Evolutionary conservation across 2,888 invertebrate species (phyloP).

Genomic region (Rugalucina vietnamica): DNA sequence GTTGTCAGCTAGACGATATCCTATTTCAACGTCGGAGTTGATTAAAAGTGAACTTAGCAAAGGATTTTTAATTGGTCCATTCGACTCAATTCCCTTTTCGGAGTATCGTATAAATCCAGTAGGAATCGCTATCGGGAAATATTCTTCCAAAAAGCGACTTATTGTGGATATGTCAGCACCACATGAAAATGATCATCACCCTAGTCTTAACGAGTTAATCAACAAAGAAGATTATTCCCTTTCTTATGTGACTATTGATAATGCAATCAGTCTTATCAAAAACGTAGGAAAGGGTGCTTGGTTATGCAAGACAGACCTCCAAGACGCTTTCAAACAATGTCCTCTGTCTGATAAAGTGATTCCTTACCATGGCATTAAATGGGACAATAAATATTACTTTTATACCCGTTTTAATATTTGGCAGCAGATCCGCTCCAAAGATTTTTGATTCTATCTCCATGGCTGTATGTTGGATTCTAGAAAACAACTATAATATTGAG

Average conservation of each 20-base stretch:
- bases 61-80: slow-evolving; percentile 51
- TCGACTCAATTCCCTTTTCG: slow-evolving; percentile 28
- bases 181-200: slow-evolving; percentile 39
- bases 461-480: slow-evolving; percentile 52
- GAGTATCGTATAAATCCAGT: slow-evolving; percentile 48
- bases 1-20: slow-evolving; percentile 33
- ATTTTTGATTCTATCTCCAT: slow-evolving; percentile 45
- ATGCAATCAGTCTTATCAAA: slow-evolving; percentile 49
- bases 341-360: slow-evolving; percentile 36
- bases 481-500: slow-evolving; percentile 37
- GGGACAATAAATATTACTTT: slow-evolving; percentile 44
- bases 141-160: slow-evolving; percentile 50
- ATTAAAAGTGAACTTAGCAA: slow-evolving; percentile 48
- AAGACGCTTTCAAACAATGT: slow-evolving; percentile 55
- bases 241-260: slow-evolving; percentile 54
- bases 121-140: slow-evolving; percentile 53
- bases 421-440: slow-evolving; percentile 41
- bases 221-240: slow-evolving; percentile 50
- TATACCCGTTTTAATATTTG: slow-evolving; percentile 50
- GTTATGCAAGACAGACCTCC: slow-evolving; percentile 54
- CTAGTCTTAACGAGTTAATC: slow-evolving; percentile 56
- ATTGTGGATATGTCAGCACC: slow-evolving; percentile 61
- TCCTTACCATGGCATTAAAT: slow-evolving; percentile 49
- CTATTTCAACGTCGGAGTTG: slow-evolving; percentile 24
- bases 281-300: slow-evolving; percentile 17